These are phyloP conservation scores for Characodon lateralis DNA, from an alignment of 2,797 vertebrate genomes.

Conservation along the genomic window DNA sequence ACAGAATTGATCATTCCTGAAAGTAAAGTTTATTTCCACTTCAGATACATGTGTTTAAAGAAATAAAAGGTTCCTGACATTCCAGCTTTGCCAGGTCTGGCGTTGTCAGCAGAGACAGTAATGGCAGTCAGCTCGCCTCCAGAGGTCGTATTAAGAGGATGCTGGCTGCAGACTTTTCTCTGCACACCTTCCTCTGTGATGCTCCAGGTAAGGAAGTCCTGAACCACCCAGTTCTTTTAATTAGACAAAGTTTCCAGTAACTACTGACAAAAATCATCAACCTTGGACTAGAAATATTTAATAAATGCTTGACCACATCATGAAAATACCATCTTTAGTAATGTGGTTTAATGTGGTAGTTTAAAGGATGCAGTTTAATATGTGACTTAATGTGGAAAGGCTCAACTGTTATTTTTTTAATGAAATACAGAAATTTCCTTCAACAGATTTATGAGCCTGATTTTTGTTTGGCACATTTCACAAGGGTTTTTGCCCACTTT, in stretches of 20 bases:
- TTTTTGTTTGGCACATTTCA: slow-evolving; percentile 10
- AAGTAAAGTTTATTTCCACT: neutral
- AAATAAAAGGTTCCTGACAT: neutral
- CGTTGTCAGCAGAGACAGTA: slow-evolving; percentile 38
- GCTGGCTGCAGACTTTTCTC: slow-evolving; percentile 84
- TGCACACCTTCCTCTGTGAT: slow-evolving; percentile 90
- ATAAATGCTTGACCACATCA: neutral
- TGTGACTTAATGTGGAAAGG: neutral
- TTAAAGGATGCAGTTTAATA: neutral
- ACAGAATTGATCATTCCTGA: neutral
- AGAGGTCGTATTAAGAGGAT: slow-evolving; percentile 84
- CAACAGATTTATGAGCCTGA: slow-evolving; percentile 33
- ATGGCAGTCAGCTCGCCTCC: slow-evolving; percentile 43
- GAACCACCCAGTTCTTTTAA: neutral
- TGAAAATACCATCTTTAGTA: neutral
- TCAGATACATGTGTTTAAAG: neutral
- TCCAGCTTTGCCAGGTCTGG: slow-evolving; percentile 36
- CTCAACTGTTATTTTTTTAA: slow-evolving; percentile 33
- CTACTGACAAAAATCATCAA: neutral
- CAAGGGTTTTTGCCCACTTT: neutral
- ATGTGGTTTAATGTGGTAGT: neutral
- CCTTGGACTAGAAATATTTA: neutral
- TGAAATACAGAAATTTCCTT: slow-evolving; percentile 9
- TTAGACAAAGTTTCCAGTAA: neutral
- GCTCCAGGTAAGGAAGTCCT: slow-evolving; percentile 82